phyloP scores from a whole-genome alignment of 2,113 vertebrate genomes.

The Onychorhynchus coronatus region DNA sequence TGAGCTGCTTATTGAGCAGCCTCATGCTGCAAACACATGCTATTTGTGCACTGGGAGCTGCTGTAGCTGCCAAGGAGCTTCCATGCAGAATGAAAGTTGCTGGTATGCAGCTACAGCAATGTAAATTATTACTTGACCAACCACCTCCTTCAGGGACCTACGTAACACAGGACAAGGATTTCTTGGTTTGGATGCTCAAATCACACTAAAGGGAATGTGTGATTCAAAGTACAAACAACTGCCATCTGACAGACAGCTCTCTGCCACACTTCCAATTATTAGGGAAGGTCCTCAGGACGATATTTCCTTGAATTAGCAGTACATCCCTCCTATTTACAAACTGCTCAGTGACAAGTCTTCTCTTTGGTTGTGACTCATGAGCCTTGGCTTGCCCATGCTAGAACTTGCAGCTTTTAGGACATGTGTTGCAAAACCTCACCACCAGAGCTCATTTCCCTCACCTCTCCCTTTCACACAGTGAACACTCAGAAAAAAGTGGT shows the following conservation, averaged over 20 bases:
- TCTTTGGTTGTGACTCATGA: constrained; percentile 31
- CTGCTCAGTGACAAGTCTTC: constrained; percentile 26
- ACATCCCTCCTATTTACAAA: constrained; percentile 33
- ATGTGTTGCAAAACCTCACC: background rate
- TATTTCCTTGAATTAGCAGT: constrained; percentile 26
- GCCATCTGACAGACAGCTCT: background rate
- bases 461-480: background rate
- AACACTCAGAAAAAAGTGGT: background rate
- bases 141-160: background rate
- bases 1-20: background rate
- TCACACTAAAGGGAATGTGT: background rate
- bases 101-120: background rate
- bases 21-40: background rate
- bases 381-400: background rate
- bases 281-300: background rate
- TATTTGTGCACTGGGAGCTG: background rate
- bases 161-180: rapidly evolving
- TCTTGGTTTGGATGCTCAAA: background rate
- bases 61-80: constrained; percentile 1
- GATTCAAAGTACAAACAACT: background rate
- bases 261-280: background rate
- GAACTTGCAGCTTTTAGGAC: constrained; percentile 15
- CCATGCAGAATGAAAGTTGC: background rate
- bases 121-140: background rate
- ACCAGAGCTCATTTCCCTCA: background rate